phyloP scores from a whole-genome alignment of 2,888 invertebrate genomes.

The Heterodera filipjevi region DNA sequence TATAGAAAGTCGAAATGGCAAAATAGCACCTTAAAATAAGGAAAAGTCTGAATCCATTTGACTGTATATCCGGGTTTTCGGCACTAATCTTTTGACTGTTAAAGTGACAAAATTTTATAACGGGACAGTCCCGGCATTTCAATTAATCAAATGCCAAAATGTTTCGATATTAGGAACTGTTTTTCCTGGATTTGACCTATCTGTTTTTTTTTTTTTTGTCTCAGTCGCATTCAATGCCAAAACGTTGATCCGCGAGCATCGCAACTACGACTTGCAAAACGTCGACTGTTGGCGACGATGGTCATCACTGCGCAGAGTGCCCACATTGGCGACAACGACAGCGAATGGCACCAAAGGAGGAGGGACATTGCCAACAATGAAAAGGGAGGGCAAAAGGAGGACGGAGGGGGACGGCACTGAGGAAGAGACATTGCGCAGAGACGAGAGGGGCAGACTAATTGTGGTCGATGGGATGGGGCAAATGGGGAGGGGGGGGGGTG shows the following conservation, averaged over 20 bases:
- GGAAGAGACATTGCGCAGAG: not conserved
- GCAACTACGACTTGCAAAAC: conserved; percentile 15
- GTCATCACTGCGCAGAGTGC: not conserved
- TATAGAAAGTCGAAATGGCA: too few species aligned
- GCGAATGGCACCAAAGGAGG: not conserved
- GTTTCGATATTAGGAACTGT: too few species aligned
- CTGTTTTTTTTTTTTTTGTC: not conserved
- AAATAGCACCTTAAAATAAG: too few species aligned
- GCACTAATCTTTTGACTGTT: too few species aligned
- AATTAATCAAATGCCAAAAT: too few species aligned
- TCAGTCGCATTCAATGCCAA: not conserved
- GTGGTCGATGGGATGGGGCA: not conserved
- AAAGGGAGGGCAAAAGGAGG: not conserved
- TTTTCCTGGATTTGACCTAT: too few species aligned
- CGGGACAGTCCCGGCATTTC: too few species aligned
- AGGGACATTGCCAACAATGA: not conserved
- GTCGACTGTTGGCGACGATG: not conserved
- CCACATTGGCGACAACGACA: not conserved
- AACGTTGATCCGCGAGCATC: not conserved
- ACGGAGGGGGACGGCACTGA: not conserved
- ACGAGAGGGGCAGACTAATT: not conserved
- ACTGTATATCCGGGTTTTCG: too few species aligned
- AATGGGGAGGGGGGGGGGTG: not conserved
- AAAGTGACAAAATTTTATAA: too few species aligned
- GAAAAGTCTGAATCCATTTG: too few species aligned